A percentile compares a stretch with the other conserved stretches of the same genome.
These are phyloP conservation scores for Eupsilia transversa DNA, from an alignment of 2,888 invertebrate species.

Conservation along the genomic window DNA sequence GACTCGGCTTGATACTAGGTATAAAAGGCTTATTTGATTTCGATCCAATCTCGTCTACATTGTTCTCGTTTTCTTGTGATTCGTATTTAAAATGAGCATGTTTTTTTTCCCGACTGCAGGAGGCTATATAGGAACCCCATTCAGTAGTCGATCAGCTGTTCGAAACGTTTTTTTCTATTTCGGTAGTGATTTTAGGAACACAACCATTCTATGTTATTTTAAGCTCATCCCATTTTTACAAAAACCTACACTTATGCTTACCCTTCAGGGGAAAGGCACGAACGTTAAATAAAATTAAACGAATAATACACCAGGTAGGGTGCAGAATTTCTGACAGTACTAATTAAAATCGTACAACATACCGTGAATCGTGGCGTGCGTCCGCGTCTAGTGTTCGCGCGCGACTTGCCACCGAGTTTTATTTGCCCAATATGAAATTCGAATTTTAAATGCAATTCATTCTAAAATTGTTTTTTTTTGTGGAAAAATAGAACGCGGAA, in stretches of 20 bases:
- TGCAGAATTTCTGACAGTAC: constrained; percentile 50
- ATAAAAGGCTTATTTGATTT: constrained; percentile 68
- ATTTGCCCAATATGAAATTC: constrained; percentile 50
- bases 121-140: constrained; percentile 1
- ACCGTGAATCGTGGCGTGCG: constrained; percentile 59
- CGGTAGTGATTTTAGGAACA: background rate
- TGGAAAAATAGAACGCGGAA: constrained; percentile 1
- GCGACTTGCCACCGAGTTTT: constrained; percentile 46
- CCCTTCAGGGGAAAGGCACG: constrained; percentile 4
- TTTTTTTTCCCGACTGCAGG: constrained; percentile 31
- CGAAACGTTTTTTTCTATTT: background rate
- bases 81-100: constrained; percentile 48
- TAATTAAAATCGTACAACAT: constrained; percentile 68
- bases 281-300: constrained; percentile 45
- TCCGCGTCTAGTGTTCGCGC: constrained; percentile 43
- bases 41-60: constrained; percentile 62
- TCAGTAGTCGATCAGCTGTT: constrained; percentile 2
- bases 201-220: background rate
- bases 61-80: constrained; percentile 56
- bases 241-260: background rate
- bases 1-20: constrained; percentile 60
- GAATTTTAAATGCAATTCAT: constrained; percentile 46
- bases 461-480: constrained; percentile 18
- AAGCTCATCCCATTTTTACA: background rate
- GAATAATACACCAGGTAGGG: constrained; percentile 37